These are phyloP conservation scores for Oscheius sp. DNA, from an alignment of 2,888 invertebrate species.

Conservation along the genomic window DNA sequence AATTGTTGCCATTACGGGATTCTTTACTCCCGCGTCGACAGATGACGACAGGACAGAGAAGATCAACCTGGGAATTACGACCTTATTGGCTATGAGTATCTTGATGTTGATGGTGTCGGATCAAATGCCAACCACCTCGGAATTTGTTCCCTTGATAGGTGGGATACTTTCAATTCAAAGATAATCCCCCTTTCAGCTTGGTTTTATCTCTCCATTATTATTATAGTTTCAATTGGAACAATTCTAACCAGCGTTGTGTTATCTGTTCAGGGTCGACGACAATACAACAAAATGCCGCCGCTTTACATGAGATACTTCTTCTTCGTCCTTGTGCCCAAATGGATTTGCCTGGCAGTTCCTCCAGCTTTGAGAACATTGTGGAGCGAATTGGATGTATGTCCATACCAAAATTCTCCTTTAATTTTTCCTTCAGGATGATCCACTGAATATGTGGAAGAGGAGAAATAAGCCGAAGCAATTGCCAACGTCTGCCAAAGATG, in stretches of 20 bases:
- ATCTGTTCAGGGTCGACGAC: constrained; percentile 67
- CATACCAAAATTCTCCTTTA: too few species aligned
- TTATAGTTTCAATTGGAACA: constrained; percentile 70
- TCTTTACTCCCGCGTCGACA: constrained; percentile 75
- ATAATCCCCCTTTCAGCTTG: constrained; percentile 53
- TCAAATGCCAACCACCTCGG: constrained; percentile 75
- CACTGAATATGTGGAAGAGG: constrained; percentile 35
- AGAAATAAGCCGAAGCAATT: constrained; percentile 2
- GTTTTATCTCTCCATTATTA: constrained; percentile 71
- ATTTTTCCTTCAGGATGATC: constrained; percentile 47
- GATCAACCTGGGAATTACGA: constrained; percentile 69
- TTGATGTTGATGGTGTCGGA: constrained; percentile 76
- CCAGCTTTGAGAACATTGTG: constrained; percentile 63
- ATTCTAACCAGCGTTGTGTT: constrained; percentile 70
- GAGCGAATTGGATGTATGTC: constrained; percentile 65
- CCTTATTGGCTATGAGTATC: constrained; percentile 75
- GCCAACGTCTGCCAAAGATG: background rate
- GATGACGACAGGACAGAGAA: constrained; percentile 73
- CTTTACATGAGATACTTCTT: constrained; percentile 62
- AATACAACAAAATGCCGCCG: constrained; percentile 69
- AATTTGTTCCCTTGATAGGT: constrained; percentile 70
- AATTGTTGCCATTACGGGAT: constrained; percentile 74
- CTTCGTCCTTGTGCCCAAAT: constrained; percentile 55
- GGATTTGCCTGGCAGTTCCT: constrained; percentile 63
- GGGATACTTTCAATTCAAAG: constrained; percentile 7